Evolutionary conservation across 2,113 vertebrate genomes (phyloP).

Genomic region (Cathartes aura): DNA sequence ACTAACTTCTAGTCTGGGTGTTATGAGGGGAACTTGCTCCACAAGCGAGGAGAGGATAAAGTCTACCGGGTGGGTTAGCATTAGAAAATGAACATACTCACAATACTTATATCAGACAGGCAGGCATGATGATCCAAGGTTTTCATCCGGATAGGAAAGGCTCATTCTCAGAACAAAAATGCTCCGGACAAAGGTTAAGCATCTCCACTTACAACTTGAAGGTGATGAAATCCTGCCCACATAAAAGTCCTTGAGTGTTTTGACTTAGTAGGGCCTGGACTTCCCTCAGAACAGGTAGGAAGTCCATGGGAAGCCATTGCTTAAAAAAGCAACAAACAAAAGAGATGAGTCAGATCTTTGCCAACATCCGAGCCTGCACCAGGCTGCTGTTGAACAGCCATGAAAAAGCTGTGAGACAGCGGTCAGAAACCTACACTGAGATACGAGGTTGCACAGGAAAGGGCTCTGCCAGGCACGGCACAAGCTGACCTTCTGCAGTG

Average conservation of each 20-base stretch:
- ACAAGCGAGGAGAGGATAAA: neutral
- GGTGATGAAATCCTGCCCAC: neutral
- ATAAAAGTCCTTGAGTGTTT: neutral
- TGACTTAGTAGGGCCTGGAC: neutral
- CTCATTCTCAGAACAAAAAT: neutral
- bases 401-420: neutral
- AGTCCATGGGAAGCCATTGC: neutral
- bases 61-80: rapidly evolving
- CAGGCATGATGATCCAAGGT: neutral
- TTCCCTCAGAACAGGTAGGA: neutral
- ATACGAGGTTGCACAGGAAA: neutral
- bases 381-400: neutral
- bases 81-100: neutral
- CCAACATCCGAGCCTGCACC: neutral
- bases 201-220: neutral
- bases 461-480: neutral
- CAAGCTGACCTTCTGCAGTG: neutral
- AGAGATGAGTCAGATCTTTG: neutral
- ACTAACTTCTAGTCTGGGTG: neutral
- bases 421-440: neutral
- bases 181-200: neutral
- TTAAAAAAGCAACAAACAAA: conserved; percentile 11
- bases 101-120: neutral
- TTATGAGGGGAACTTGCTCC: neutral
- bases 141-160: neutral